A percentile compares a stretch with the other conserved stretches of the same genome.
These are phyloP conservation scores for Saccopteryx bilineata DNA, from an alignment of 2,113 vertebrate genomes.

Conservation along the genomic window DNA sequence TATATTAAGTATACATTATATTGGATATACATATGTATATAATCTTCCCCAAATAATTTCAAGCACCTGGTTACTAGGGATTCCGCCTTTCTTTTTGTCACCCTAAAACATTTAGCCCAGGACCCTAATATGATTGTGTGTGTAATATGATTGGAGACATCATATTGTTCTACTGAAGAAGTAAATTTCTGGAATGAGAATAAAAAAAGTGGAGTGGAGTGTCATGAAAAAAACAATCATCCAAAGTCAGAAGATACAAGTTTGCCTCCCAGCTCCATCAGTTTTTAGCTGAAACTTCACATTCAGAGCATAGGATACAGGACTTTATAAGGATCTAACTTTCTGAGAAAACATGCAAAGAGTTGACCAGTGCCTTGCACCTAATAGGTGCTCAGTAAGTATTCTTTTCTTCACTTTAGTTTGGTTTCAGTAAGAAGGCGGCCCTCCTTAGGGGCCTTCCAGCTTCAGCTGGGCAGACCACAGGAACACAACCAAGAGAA, in stretches of 20 bases:
- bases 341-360: constrained; percentile 41
- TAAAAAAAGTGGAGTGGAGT: neutral
- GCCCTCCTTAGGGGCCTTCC: neutral
- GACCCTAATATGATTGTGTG: neutral
- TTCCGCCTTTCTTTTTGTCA: constrained; percentile 16
- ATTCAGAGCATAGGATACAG: neutral
- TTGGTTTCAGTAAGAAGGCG: constrained; percentile 21
- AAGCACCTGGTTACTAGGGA: neutral
- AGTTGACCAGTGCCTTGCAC: neutral
- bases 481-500: neutral
- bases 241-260: constrained; percentile 20
- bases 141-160: neutral
- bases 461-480: neutral
- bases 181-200: neutral
- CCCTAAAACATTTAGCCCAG: neutral
- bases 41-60: constrained; percentile 17
- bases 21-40: neutral
- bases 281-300: constrained; percentile 3
- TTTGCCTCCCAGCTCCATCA: constrained; percentile 1
- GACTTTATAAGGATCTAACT: constrained; percentile 43
- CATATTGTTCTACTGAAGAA: neutral
- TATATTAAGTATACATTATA: neutral
- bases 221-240: neutral
- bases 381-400: constrained; percentile 30
- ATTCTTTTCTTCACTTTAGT: neutral